Conservation (phyloP, 2,797 vertebrate genomes). For the Petrocephalus schoutedeni region DNA sequence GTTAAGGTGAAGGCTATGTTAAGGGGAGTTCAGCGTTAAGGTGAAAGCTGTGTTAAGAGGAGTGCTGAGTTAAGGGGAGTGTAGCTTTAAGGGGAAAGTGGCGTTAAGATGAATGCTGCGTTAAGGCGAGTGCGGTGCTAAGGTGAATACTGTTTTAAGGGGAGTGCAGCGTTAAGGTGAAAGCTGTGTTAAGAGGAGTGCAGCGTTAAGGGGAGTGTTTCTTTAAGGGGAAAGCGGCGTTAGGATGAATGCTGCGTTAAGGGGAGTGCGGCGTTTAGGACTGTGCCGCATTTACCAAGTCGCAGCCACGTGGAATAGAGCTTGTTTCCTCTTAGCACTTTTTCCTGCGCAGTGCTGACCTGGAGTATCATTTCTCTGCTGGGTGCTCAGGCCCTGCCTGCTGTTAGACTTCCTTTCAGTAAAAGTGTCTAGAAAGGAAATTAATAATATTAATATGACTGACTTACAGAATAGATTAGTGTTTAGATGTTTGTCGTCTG, state of each 20-base stretch:
- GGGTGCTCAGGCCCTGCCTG: background rate
- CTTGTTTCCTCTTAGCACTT: background rate
- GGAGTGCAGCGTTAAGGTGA: too few relatives aligned
- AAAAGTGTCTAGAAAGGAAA: background rate
- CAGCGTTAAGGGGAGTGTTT: too few relatives aligned
- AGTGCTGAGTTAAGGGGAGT: too few relatives aligned
- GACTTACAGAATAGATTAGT: background rate
- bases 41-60: too few relatives aligned
- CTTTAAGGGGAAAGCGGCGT: background rate
- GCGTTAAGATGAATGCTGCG: too few relatives aligned
- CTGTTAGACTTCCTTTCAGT: background rate
- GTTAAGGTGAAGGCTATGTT: too few relatives aligned
- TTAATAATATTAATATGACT: background rate
- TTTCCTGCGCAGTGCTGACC: background rate
- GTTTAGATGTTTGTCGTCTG: background rate
- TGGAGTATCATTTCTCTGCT: background rate
- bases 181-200: background rate
- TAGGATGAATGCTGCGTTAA: background rate
- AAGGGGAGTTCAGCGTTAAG: too few relatives aligned
- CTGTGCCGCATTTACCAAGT: background rate
- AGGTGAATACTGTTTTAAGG: too few relatives aligned
- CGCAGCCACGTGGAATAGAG: background rate
- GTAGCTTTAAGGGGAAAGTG: too few relatives aligned
- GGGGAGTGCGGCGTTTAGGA: background rate
- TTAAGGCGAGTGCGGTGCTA: background rate